Evolutionary conservation across 2,113 vertebrate species (phyloP).

Genomic region (Mobula hypostoma): DNA sequence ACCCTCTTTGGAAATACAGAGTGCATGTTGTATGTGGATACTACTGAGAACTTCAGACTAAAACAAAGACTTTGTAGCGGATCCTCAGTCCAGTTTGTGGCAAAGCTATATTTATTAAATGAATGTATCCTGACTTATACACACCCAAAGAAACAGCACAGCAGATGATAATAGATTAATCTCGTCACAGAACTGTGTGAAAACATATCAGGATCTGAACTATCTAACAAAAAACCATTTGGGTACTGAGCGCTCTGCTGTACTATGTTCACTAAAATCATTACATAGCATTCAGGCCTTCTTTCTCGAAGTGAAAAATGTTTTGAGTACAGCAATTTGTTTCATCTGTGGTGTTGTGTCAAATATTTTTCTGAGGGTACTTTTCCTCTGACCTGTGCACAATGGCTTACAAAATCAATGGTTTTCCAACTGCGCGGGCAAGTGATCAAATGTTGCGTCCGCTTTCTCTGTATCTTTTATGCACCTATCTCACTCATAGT

Average conservation of each 20-base stretch:
- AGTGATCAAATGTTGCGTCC: neutral
- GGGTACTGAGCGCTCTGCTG: too few relatives aligned
- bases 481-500: neutral
- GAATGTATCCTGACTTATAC: neutral
- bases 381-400: neutral
- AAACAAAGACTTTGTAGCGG: neutral
- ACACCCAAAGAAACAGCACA: neutral
- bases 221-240: neutral
- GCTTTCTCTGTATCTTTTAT: neutral
- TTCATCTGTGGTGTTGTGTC: neutral
- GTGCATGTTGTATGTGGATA: neutral
- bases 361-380: neutral
- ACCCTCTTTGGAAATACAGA: neutral
- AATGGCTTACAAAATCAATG: neutral
- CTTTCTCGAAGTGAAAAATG: neutral
- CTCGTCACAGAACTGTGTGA: neutral
- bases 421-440: neutral
- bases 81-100: neutral
- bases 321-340: neutral
- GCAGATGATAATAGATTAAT: neutral
- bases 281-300: constrained; percentile 2
- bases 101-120: neutral
- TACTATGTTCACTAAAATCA: neutral
- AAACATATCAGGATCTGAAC: neutral
- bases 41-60: neutral